Evolutionary conservation across 2,113 vertebrate genomes (phyloP).

Genomic region (Corvus hawaiiensis): DNA sequence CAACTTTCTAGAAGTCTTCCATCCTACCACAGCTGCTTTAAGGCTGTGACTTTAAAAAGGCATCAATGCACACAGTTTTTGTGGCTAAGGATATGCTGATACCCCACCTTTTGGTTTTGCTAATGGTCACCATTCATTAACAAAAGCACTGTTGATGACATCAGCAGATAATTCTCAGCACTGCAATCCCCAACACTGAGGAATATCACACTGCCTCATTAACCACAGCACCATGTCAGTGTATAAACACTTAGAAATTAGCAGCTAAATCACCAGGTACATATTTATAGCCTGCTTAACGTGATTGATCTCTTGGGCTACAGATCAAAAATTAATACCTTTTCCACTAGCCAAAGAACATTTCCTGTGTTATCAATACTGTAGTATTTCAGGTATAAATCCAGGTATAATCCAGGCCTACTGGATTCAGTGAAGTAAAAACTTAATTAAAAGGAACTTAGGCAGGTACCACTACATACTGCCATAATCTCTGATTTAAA

Average conservation of each 20-base stretch:
- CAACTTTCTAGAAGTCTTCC: neutral
- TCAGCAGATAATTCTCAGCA: neutral
- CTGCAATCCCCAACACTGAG: neutral
- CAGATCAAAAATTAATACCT: neutral
- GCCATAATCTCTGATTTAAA: neutral
- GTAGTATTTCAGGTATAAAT: neutral
- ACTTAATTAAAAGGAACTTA: neutral
- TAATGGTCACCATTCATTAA: neutral
- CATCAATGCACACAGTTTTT: neutral
- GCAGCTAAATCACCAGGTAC: neutral
- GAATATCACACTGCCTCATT: neutral
- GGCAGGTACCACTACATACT: neutral
- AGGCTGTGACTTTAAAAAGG: neutral
- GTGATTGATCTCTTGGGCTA: neutral
- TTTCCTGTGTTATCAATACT: neutral
- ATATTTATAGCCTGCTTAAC: neutral
- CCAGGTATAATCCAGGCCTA: neutral
- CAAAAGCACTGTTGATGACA: neutral
- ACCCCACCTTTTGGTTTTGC: neutral
- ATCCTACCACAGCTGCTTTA: neutral
- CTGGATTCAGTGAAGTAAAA: neutral
- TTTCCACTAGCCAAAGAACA: neutral
- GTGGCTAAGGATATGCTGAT: neutral
- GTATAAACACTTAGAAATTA: neutral
- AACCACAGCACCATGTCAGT: neutral